Base-by-base conservation (phyloP, 2,888 invertebrate species). In the Saturnia pavonia region DNA sequence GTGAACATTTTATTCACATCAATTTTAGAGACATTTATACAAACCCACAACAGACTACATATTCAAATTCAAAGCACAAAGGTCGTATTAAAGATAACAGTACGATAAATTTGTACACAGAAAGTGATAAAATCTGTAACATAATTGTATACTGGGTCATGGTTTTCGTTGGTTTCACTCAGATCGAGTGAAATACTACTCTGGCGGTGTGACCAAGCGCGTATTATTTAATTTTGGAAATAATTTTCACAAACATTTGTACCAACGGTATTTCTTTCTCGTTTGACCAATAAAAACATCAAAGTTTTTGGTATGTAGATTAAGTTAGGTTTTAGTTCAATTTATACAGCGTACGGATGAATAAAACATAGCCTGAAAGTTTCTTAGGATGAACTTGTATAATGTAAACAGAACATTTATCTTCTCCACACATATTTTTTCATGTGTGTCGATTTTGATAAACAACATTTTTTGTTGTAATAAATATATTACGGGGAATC, bases 61-160 rank as follows among this genome's bases (percentile, higher is more conserved):
- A 70, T 70, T 67, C 25, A 66, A 60, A 70, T 67, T 70, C 66
- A 67, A 67, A 70, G 66, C 67, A 67, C 67, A 67, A 57, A 27
- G 70, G 42, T 40, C 67, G 48, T 54, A 70, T 70, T 70, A 70
- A 42, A 66, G 66, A 70, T 70, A 70, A 70, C 54, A 65, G 40
- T 40, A 25, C 70, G 43, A 70, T 70, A 70, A 66, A 70, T 70
- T 70, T 67, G 42, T 54, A 34, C 69, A 27, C 45, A 54, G n/a
- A 34, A 40, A 66, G 42, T 54, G 66, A 70, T 70, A 67, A 54
- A 70, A 70, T 70, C 70, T 70, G 40, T 25, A 25, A 65, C 63
- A 63, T 43, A 45, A 69, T 48, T 27, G 48, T 66, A 40, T 54
- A 43, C 25, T n/a, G 22, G 42, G n/a, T 27, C 51, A 27, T 27